Evolutionary conservation across 2,113 vertebrate species (phyloP).

Genomic region (Bolborhynchus lineola): DNA sequence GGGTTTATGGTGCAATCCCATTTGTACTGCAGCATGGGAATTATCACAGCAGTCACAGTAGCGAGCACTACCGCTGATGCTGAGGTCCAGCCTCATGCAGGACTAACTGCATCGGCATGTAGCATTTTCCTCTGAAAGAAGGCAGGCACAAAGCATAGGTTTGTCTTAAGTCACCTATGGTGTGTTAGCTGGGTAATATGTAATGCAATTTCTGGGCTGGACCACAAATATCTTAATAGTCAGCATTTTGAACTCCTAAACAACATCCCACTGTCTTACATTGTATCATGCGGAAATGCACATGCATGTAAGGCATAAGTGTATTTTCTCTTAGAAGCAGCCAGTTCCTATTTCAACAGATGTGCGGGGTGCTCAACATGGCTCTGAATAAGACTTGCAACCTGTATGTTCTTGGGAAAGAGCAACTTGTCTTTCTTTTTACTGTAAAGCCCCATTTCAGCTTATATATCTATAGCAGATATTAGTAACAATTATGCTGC

Average conservation of each 20-base stretch:
- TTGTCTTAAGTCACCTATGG: background rate
- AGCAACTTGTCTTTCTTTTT: slow-evolving; percentile 36
- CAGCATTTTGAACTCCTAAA: background rate
- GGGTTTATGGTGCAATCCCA: slow-evolving; percentile 50
- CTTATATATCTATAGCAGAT: slow-evolving; percentile 6
- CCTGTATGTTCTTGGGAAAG: background rate
- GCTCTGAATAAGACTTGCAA: background rate
- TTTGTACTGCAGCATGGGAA: background rate
- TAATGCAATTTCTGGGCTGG: background rate
- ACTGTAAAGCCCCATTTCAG: slow-evolving; percentile 22
- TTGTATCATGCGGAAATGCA: background rate
- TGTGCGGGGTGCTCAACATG: rapidly evolving
- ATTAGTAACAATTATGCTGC: slow-evolving; percentile 56
- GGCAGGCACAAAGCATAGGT: background rate
- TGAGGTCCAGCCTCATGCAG: background rate
- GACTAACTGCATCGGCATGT: background rate
- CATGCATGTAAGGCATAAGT: rapidly evolving
- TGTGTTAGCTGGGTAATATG: background rate
- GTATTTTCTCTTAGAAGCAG: background rate
- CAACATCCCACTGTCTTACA: background rate
- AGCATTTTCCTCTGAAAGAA: background rate
- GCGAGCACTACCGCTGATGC: background rate
- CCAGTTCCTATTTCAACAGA: background rate
- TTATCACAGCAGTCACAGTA: slow-evolving; percentile 33
- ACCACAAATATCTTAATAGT: rapidly evolving